These are phyloP conservation scores for Condylostylus longicornis DNA, from an alignment of 1,140 invertebrate species.

Conservation along the genomic window DNA sequence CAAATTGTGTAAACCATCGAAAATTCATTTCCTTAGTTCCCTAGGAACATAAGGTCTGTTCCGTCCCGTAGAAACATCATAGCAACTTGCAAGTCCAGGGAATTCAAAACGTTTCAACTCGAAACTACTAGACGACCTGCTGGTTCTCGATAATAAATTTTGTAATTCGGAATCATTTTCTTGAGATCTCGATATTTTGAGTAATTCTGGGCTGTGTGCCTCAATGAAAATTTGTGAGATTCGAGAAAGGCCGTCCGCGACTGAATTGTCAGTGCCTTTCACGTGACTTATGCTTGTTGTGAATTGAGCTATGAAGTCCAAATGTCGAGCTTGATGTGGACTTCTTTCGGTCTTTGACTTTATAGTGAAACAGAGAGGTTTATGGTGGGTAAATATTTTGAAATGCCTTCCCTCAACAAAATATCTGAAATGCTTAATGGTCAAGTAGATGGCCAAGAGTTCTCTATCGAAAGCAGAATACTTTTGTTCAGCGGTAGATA, in stretches of 20 bases:
- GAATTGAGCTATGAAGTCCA: background rate
- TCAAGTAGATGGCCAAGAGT: background rate
- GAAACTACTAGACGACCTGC: too few species aligned
- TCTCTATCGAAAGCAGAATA: background rate
- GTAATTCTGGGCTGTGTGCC: background rate
- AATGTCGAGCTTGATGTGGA: background rate
- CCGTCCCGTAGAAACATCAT: background rate
- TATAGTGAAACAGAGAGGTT: too few species aligned
- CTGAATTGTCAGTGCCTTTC: background rate
- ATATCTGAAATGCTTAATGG: background rate
- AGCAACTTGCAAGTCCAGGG: background rate
- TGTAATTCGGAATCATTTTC: background rate
- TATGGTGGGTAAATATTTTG: background rate
- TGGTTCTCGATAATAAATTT: background rate
- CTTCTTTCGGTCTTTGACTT: background rate
- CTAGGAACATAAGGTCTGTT: background rate
- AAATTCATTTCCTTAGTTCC: background rate
- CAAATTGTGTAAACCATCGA: background rate
- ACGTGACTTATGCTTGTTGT: background rate
- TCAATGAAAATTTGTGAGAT: background rate
- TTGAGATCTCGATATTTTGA: background rate
- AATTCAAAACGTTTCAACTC: background rate
- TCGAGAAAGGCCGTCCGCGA: background rate
- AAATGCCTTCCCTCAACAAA: background rate
- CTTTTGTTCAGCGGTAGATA: background rate